These are phyloP conservation scores for Parapristionchus giblindavisi DNA, from an alignment of 2,888 invertebrate genomes.

Conservation along the genomic window DNA sequence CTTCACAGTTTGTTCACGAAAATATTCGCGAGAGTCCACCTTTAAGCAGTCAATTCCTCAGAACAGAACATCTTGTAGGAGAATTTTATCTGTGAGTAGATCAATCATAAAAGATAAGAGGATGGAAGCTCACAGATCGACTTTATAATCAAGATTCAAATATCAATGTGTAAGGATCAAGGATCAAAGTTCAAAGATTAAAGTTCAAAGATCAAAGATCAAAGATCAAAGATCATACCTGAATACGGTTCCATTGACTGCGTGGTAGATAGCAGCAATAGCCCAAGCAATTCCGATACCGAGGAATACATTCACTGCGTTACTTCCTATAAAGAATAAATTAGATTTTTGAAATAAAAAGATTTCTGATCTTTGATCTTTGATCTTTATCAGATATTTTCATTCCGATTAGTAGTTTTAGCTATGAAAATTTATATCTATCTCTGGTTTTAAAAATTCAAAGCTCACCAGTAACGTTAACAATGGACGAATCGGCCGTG, in stretches of 20 bases:
- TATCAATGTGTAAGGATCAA: too few species aligned
- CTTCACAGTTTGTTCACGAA: too few species aligned
- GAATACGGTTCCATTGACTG: slow-evolving; percentile 62
- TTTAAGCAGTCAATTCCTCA: too few species aligned
- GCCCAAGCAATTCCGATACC: slow-evolving; percentile 77
- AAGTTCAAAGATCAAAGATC: too few species aligned
- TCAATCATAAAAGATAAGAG: too few species aligned
- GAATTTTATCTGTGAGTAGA: too few species aligned
- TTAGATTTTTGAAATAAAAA: slow-evolving; percentile 36
- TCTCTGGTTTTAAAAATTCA: slow-evolving; percentile 81
- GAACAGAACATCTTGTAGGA: too few species aligned
- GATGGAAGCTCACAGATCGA: too few species aligned
- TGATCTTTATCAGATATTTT: background rate
- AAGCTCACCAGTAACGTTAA: slow-evolving; percentile 87
- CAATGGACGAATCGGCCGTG: slow-evolving; percentile 93
- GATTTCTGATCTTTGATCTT: background rate
- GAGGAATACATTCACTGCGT: slow-evolving; percentile 89
- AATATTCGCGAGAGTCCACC: too few species aligned
- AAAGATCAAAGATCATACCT: background rate
- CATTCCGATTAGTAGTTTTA: background rate
- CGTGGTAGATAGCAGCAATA: slow-evolving; percentile 65
- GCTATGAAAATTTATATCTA: slow-evolving; percentile 71
- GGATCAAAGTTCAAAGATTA: too few species aligned
- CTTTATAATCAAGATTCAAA: too few species aligned
- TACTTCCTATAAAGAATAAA: slow-evolving; percentile 42